These are phyloP conservation scores for Okapia johnstoni DNA, from an alignment of 2,113 vertebrate species.

Conservation along the genomic window DNA sequence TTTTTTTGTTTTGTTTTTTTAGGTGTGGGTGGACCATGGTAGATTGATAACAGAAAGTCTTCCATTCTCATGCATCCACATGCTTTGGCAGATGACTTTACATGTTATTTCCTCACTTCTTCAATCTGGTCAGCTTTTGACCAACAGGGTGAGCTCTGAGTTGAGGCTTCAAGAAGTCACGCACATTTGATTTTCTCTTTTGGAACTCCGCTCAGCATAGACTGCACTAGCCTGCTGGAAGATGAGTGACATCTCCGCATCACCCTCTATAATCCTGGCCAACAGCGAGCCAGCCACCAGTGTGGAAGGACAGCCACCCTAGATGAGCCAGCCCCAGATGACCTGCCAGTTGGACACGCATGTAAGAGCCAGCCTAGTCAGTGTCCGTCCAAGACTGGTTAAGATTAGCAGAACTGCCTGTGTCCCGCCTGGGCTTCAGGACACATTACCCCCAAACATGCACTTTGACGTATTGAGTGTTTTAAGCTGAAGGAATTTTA, in stretches of 20 bases:
- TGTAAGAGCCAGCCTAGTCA: not conserved
- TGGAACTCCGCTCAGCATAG: not conserved
- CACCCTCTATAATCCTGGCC: not conserved
- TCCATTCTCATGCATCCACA: not conserved
- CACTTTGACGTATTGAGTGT: not conserved
- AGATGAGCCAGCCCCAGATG: not conserved
- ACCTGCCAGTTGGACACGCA: not conserved
- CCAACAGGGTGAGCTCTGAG: not conserved
- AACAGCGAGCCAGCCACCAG: not conserved
- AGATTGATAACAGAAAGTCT: not conserved
- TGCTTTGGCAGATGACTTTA: not conserved
- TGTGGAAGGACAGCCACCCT: not conserved
- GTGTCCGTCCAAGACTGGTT: not conserved
- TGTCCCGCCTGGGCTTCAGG: not conserved
- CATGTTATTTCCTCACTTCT: not conserved
- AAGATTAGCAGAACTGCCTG: not conserved
- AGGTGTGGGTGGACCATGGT: not conserved
- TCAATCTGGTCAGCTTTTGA: not conserved
- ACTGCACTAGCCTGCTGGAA: not conserved
- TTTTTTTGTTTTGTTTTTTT: not conserved
- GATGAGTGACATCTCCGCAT: accelerated
- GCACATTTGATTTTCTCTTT: not conserved
- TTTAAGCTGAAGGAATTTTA: not conserved
- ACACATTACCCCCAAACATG: not conserved
- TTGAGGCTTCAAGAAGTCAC: not conserved